Percentiles rank a stretch among this genome's conserved stretches.
Evolutionary conservation across 1,140 invertebrate species (phyloP).

Genomic region (Macrotrachela quadricornifera): DNA sequence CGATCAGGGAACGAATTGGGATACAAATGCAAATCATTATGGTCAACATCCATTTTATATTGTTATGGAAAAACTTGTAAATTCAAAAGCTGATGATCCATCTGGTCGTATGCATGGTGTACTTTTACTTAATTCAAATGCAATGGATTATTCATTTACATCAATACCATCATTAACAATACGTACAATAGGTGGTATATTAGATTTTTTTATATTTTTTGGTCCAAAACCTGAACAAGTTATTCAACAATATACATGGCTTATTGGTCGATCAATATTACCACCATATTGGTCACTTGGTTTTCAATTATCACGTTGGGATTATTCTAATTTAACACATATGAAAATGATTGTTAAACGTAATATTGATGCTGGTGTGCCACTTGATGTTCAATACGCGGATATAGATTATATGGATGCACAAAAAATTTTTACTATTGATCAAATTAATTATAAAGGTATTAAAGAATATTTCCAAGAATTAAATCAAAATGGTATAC

Average conservation of each 20-base stretch:
- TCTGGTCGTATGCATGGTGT: conserved; percentile 14
- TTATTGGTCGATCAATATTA: conserved; percentile 41
- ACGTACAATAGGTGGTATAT: conserved; percentile 22
- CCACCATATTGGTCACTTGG: conserved; percentile 69
- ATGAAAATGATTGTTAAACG: conserved; percentile 12
- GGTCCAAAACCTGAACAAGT: conserved; percentile 43
- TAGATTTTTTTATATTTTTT: conserved; percentile 25
- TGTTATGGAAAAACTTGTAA: conserved; percentile 20
- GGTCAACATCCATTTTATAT: conserved; percentile 9
- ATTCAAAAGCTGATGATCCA: conserved; percentile 13
- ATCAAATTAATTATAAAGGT: conserved; percentile 14
- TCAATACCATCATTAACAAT: conserved; percentile 18
- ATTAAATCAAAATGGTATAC: conserved; percentile 18
- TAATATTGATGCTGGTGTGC: conserved; percentile 12
- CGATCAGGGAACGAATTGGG: conserved; percentile 11
- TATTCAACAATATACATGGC: conserved; percentile 43
- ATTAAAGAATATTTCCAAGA: conserved; percentile 18
- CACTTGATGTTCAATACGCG: conserved; percentile 26
- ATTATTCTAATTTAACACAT: conserved; percentile 15
- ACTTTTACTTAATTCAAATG: conserved; percentile 23
- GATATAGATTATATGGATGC: conserved; percentile 27
- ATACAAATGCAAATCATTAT: conserved; percentile 6
- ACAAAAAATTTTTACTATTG: conserved; percentile 20
- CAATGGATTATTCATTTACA: conserved; percentile 15
- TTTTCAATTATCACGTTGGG: conserved; percentile 57